Base-by-base conservation (phyloP, 1,140 invertebrate species). In the Homalodisca vitripennis region DNA sequence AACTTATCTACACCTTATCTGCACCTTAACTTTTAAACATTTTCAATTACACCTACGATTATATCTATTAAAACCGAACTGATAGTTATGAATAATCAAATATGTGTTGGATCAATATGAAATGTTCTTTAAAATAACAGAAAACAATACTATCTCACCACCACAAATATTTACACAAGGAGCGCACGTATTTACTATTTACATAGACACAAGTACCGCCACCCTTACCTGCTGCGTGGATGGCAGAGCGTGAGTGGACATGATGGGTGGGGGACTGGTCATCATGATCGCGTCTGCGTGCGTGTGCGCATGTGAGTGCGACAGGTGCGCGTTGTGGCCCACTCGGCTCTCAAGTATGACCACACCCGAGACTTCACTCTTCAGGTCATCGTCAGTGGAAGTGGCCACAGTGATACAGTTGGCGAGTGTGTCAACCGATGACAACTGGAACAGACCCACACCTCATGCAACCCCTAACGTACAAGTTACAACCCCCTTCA, bases 351-450 rank as follows among this genome's bases (percentile, higher is more conserved):
- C 63, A 3, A 65, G 27, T 31, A 70, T 41, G 30, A 70, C 46
- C 31, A 70, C 62, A 3, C 66, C 51, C 20, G 64, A 32, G 41
- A 70, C 69, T 51, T 68, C 27, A 65, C 31, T 47, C 12, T 62
- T 66, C 30, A 32, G 53, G 31, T 73, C 72, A 46, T 75, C 75
- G 32, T 75, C 75, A 12, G 75, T 76, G 14, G 74, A 75, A 2
- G 75, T 76, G 2, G 73, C 75, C 14, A 76, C 75, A 46, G 75
- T 76, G 29, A 75, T 75, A 41, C 75, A 75, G 34, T 73, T 70
- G 0, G 69, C 46, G 31, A 69, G 27, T 51, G 34, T 20, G 27
- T 34, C 48, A 30, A 48, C 20, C 32, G 68, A 30, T 46, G 65
- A 29, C 47, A 48, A 51, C 34, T 26, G 27, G 34, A 51, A n/a